Percentiles rank a stretch among this genome's conserved stretches.
Conservation (phyloP, 2,113 vertebrate genomes). For the Mesocricetus auratus region DNA sequence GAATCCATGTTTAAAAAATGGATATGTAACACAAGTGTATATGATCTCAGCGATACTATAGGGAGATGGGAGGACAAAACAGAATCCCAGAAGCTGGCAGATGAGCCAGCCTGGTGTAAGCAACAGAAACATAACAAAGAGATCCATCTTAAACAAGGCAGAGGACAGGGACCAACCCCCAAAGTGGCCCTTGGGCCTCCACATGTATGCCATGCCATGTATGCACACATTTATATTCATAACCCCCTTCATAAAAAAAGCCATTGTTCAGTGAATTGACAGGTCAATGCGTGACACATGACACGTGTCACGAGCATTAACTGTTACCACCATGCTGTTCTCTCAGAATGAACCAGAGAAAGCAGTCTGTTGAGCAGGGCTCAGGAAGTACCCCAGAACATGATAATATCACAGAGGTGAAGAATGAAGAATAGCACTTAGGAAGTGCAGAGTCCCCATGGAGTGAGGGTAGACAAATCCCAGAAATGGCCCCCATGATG, state of each 20-base stretch:
- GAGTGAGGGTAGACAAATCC: not conserved
- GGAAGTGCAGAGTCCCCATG: too few relatives aligned
- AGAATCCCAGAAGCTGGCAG: not conserved
- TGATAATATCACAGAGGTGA: not conserved
- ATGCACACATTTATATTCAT: not conserved
- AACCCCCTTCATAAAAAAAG: not conserved
- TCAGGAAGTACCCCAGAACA: not conserved
- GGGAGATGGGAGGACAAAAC: not conserved
- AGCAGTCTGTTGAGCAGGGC: not conserved
- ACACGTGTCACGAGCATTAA: not conserved
- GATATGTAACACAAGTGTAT: too few relatives aligned
- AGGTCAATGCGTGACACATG: not conserved
- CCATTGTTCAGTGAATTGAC: not conserved
- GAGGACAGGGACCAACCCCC: not conserved
- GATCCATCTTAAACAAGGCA: not conserved
- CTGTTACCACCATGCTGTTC: not conserved
- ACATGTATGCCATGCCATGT: not conserved
- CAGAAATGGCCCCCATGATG: accelerated
- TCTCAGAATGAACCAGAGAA: not conserved
- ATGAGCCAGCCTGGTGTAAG: too few relatives aligned
- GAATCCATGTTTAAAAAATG: not conserved
- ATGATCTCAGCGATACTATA: not conserved
- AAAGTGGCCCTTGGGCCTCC: not conserved
- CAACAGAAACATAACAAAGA: not conserved
- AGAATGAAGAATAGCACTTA: not conserved